Percentiles rank a stretch among this genome's conserved stretches.
These are phyloP conservation scores for Amblyraja radiata DNA, from an alignment of 2,797 vertebrate species.

Conservation along the genomic window DNA sequence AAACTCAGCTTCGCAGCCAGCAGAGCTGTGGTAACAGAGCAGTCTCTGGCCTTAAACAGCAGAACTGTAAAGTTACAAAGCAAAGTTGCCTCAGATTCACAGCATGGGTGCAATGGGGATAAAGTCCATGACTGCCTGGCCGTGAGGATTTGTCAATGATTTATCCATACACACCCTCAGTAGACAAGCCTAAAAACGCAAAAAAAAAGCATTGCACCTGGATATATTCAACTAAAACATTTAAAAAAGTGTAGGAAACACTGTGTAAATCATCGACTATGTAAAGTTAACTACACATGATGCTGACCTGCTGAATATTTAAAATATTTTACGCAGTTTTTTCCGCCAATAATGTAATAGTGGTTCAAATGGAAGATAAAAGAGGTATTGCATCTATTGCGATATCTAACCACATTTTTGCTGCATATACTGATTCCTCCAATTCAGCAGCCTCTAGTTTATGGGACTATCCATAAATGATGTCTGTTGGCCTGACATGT, in stretches of 20 bases:
- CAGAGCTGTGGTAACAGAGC: not conserved
- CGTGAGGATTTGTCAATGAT: not conserved
- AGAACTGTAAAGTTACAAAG: too few species aligned
- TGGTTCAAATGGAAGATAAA: too few species aligned
- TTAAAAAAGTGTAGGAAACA: too few species aligned
- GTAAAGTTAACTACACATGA: too few species aligned
- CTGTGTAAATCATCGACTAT: too few species aligned
- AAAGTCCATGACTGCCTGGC: not conserved
- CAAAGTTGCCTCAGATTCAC: not conserved
- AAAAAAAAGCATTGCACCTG: too few species aligned
- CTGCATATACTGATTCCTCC: not conserved
- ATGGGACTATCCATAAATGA: not conserved
- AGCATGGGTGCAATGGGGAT: not conserved
- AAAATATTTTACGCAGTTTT: too few species aligned
- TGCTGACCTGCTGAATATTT: too few species aligned
- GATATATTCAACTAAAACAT: too few species aligned
- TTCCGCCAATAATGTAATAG: not conserved
- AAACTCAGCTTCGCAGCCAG: not conserved
- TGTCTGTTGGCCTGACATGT: too few species aligned
- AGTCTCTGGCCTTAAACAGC: not conserved
- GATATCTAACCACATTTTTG: not conserved
- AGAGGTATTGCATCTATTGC: not conserved
- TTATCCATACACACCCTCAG: not conserved
- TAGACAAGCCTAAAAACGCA: not conserved
- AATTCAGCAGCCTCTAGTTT: not conserved